Conservation (phyloP, 92 coral and sea anemone species). For the Epizoanthus stellaris region DNA sequence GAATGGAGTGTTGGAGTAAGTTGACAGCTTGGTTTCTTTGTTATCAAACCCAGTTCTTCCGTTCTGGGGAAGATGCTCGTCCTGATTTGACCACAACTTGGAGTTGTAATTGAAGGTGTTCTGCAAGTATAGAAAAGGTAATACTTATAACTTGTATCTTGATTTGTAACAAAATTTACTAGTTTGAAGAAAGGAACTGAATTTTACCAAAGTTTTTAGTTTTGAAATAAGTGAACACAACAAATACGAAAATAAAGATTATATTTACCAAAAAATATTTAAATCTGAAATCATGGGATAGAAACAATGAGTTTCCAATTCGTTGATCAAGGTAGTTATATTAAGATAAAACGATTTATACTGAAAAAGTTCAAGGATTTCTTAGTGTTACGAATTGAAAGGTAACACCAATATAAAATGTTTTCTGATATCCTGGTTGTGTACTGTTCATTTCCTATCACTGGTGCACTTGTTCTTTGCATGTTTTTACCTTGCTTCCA, state of each 20-base stretch:
- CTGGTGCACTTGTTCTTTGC: not conserved
- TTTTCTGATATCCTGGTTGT: not conserved
- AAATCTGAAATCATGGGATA: too few species aligned
- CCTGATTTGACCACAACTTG: not conserved
- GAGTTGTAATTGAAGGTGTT: not conserved
- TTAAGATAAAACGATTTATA: too few species aligned
- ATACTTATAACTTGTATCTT: too few species aligned
- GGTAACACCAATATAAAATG: not conserved
- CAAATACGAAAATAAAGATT: too few species aligned
- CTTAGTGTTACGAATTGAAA: too few species aligned
- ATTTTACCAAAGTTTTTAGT: not conserved
- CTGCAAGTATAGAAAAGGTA: not conserved
- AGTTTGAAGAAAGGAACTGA: too few species aligned
- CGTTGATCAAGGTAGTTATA: too few species aligned
- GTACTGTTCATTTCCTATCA: not conserved
- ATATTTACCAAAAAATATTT: too few species aligned
- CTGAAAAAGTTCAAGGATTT: too few species aligned
- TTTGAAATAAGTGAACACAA: too few species aligned
- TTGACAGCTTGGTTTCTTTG: not conserved
- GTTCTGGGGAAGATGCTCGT: not conserved
- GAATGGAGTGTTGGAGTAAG: not conserved
- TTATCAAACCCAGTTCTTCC: not conserved
- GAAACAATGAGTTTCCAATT: too few species aligned
- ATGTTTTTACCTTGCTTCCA: conserved; percentile 31
- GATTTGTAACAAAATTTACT: not conserved